Conservation (phyloP, 2,888 invertebrate species). For the Sphaeridia pumilis region DNA sequence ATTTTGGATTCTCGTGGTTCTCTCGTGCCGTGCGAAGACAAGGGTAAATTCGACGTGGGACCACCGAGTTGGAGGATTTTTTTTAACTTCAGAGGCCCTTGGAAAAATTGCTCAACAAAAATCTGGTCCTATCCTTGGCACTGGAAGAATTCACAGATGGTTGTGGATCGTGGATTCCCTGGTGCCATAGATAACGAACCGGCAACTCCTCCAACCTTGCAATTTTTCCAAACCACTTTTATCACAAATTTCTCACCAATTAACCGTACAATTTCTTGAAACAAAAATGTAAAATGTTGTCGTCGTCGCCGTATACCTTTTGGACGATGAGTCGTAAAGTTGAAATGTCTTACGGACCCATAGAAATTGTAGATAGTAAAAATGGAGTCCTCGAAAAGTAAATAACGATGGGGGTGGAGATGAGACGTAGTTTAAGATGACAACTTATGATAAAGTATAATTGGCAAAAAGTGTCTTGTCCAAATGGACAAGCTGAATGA, state of each 20-base stretch:
- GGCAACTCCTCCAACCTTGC: constrained; percentile 6
- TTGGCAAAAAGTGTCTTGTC: no score
- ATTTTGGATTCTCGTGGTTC: constrained; percentile 38
- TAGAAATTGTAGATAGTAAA: no score
- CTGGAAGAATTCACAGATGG: constrained; percentile 59
- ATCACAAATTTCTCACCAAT: background rate
- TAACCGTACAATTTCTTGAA: background rate
- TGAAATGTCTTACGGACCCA: no score
- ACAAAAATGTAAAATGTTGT: background rate
- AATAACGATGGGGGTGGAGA: background rate
- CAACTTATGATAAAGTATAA: background rate
- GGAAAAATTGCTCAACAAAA: background rate
- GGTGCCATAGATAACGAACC: constrained; percentile 49
- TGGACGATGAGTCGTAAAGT: background rate
- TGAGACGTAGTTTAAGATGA: background rate
- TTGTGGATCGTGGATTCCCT: constrained; percentile 52
- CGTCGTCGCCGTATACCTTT: no score
- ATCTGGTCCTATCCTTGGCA: constrained; percentile 47
- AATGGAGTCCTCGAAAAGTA: background rate
- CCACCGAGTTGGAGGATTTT: background rate
- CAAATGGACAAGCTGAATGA: no score
- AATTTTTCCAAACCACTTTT: background rate
- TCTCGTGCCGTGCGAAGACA: constrained; percentile 39
- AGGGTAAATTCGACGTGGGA: constrained; percentile 7
- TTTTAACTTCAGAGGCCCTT: background rate